Evolutionary conservation across 2,888 invertebrate species (phyloP), one percentile per base, ranked within the genome.

Genomic region (Pyrrhia umbra): DNA sequence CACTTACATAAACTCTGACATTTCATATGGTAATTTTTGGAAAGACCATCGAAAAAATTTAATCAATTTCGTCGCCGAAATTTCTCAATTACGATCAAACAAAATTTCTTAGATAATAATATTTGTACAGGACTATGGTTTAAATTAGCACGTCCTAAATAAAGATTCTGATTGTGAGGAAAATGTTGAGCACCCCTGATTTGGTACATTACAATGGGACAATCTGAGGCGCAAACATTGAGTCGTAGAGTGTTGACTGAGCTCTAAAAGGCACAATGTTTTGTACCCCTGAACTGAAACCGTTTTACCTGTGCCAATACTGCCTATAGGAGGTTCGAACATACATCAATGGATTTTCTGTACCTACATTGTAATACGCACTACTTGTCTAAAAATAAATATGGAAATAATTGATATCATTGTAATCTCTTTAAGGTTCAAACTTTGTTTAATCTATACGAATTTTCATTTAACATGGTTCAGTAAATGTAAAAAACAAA

Each of bases 241-340:
- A 46, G 63, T 50, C 37, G 46, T 42, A 10, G 68, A 85, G 84
- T 90, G 86, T 90, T 90, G 83, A 87, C 89, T 76, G 68, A 82
- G 77, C 89, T 90, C 80, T 74, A 84, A 76, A 80, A 84, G 83
- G 79, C 82, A 81, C 80, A 87, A 81, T 86, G 89, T 88, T 87
- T 77, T 72, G 76, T 72, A 83, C 80, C 81, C 69, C 84, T 85
- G 85, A 83, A 74, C 82, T 84, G 78, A 85, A 86, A 87, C 81
- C 77, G 76, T 86, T 89, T 88, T 86, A 83, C 85, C 83, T 88
- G 80, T 79, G 73, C 83, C 85, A 87, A 90, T 83, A 88, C 85
- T 84, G 83, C 72, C 52, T 42, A 47, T 27, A 13, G 6, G 16
- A 15, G 27, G 3, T 20, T 46, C 40, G 8, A 18, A 34, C 34